Evolutionary conservation across 2,888 invertebrate species (phyloP).

Genomic region (Luperina testacea): DNA sequence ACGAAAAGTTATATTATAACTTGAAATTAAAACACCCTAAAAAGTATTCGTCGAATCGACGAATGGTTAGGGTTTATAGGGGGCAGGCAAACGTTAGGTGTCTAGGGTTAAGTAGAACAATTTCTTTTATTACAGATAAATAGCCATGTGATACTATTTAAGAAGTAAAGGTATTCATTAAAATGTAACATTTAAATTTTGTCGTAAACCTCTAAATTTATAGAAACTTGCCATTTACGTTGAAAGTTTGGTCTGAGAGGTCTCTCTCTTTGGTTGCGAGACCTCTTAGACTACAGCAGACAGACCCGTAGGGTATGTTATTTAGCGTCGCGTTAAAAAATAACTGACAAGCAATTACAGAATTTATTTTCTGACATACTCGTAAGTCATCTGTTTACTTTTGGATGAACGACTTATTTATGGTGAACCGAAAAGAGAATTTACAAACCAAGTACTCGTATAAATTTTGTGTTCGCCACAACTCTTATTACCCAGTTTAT

Average conservation of each 20-base stretch:
- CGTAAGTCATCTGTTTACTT: background rate
- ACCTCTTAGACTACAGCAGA: background rate
- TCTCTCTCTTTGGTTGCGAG: background rate
- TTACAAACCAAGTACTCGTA: background rate
- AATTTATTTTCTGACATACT: background rate
- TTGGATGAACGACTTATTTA: background rate
- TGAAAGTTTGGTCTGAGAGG: background rate
- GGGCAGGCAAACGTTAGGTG: too few species aligned
- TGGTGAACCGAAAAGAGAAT: background rate
- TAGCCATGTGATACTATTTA: too few species aligned
- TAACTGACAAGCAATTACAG: background rate
- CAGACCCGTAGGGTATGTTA: background rate
- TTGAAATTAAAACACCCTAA: too few species aligned
- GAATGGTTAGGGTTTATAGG: too few species aligned
- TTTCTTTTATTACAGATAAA: too few species aligned
- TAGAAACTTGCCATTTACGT: background rate
- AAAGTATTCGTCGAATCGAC: too few species aligned
- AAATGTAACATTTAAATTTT: background rate
- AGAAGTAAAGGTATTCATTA: too few species aligned
- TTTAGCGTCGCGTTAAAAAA: background rate
- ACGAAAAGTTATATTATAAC: too few species aligned
- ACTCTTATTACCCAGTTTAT: background rate
- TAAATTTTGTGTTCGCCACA: background rate
- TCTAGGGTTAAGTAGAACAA: too few species aligned
- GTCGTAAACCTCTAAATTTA: background rate